Percentiles rank a stretch among this genome's conserved stretches.
Evolutionary conservation across 1,140 invertebrate genomes (phyloP).

Genomic region (Aphelenchoides fujianensis): DNA sequence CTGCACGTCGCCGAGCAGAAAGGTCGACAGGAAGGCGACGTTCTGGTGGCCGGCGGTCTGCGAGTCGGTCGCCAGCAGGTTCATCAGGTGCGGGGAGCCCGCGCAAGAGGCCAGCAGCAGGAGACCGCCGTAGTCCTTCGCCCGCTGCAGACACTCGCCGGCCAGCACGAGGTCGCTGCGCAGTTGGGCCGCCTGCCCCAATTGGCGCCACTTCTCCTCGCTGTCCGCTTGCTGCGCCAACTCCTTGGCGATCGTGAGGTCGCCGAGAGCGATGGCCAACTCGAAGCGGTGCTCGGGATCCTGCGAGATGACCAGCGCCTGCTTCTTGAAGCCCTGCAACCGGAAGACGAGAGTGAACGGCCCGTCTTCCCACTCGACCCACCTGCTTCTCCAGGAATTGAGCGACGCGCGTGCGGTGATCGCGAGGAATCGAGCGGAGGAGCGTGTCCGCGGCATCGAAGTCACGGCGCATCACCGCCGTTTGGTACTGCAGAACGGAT

Average conservation of each 20-base stretch:
- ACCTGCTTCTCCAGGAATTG: conserved; percentile 97
- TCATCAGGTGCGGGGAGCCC: conserved; percentile 48
- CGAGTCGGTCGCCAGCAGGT: conserved; percentile 69
- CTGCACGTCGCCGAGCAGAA: conserved; percentile 82
- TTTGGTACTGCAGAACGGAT: conserved; percentile 96
- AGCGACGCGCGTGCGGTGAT: conserved; percentile 90
- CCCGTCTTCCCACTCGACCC: conserved; percentile 9
- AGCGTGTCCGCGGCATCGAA: conserved; percentile 93
- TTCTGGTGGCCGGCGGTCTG: conserved; percentile 77
- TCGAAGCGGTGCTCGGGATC: conserved; percentile 98
- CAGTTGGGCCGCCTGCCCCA: conserved; percentile 75
- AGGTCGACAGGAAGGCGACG: conserved; percentile 85
- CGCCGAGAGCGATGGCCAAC: conserved; percentile 81
- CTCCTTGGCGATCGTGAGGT: conserved; percentile 76
- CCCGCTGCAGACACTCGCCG: conserved; percentile 86
- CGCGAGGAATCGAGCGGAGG: conserved; percentile 86
- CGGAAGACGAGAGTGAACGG: neutral
- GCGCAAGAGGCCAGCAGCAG: conserved; percentile 84
- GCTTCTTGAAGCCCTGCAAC: conserved; percentile 83
- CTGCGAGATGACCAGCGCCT: conserved; percentile 90
- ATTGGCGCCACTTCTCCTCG: conserved; percentile 90
- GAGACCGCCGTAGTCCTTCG: conserved; percentile 87
- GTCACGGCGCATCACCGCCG: conserved; percentile 94
- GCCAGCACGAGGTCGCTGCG: conserved; percentile 80
- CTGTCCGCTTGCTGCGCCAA: conserved; percentile 76